Conservation (phyloP, 2,797 vertebrate genomes). For the Chaunax sp. region DNA sequence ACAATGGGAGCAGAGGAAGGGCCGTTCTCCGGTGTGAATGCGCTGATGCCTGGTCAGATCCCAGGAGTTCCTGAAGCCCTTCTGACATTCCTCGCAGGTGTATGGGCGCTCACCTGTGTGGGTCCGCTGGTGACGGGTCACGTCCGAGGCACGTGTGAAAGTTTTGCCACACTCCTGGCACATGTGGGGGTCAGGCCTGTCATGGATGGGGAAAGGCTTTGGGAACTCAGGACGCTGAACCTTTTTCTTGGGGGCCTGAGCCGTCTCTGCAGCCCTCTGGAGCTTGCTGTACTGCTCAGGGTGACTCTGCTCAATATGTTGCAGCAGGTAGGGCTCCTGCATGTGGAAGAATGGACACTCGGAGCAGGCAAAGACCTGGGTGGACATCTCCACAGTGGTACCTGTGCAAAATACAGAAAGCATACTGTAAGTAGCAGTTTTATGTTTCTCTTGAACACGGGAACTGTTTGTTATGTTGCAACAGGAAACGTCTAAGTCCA, state of each 20-base stretch:
- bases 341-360: constrained; percentile 76
- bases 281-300: constrained; percentile 60
- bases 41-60: constrained; percentile 71
- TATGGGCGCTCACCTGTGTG: constrained; percentile 71
- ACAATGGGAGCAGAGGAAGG: constrained; percentile 71
- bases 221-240: constrained; percentile 52
- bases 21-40: constrained; percentile 70
- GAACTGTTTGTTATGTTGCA: background rate
- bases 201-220: constrained; percentile 71
- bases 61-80: constrained; percentile 74
- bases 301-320: constrained; percentile 71
- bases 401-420: constrained; percentile 43
- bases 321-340: constrained; percentile 71
- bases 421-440: background rate
- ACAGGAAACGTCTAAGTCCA: too few species aligned
- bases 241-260: constrained; percentile 36
- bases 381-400: constrained; percentile 71
- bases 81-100: constrained; percentile 61
- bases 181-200: constrained; percentile 56
- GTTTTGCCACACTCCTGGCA: constrained; percentile 70
- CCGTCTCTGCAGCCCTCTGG: constrained; percentile 31
- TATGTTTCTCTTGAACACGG: background rate
- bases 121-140: constrained; percentile 71
- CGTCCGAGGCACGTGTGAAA: constrained; percentile 65
- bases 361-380: constrained; percentile 73